phyloP scores from a whole-genome alignment of 2,888 invertebrate species.

The Galerucella pusilla region DNA sequence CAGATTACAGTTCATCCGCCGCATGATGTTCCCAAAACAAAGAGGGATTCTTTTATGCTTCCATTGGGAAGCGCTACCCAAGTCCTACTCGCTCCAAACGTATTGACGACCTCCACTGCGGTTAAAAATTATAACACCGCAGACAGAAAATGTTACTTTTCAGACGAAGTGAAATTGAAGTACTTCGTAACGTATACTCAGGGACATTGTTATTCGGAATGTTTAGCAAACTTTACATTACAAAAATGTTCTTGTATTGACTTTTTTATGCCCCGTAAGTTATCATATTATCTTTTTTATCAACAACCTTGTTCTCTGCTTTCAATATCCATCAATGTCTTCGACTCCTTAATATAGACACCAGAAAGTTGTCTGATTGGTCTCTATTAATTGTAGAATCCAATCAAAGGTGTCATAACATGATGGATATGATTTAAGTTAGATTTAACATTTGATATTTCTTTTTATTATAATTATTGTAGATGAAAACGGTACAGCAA shows the following conservation, averaged over 20 bases:
- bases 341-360: too few relatives aligned
- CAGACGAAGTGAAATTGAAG: conserved; percentile 71
- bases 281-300: background rate
- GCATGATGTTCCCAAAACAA: conserved; percentile 73
- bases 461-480: background rate
- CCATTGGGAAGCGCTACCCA: conserved; percentile 75
- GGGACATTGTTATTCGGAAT: conserved; percentile 77
- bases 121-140: conserved; percentile 71
- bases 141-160: conserved; percentile 75
- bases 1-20: conserved; percentile 74
- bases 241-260: conserved; percentile 61
- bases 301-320: background rate
- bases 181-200: conserved; percentile 77
- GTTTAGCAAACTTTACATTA: conserved; percentile 73
- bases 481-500: background rate
- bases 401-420: background rate
- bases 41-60: conserved; percentile 75
- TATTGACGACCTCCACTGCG: conserved; percentile 76
- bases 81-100: conserved; percentile 75
- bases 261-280: conserved; percentile 72
- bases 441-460: background rate
- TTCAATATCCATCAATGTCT: background rate
- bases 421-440: background rate
- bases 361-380: background rate
- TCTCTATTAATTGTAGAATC: background rate